These are phyloP conservation scores for Drosophila sordidapex DNA, from an alignment of 2,888 invertebrate genomes.

Conservation along the genomic window DNA sequence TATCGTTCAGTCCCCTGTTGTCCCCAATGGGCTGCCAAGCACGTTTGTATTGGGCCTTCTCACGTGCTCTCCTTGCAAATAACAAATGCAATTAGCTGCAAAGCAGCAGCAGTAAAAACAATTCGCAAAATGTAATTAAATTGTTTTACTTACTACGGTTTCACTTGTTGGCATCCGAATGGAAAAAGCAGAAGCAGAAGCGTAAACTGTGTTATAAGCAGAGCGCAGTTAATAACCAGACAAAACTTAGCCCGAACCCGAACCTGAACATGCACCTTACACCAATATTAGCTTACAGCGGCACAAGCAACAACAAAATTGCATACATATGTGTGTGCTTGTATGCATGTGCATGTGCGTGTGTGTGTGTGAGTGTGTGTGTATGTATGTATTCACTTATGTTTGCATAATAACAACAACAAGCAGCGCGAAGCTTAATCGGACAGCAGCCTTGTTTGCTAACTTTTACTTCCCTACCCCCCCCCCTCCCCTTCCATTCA, in stretches of 20 bases:
- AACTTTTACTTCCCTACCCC: too few species aligned
- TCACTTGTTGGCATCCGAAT: slow-evolving; percentile 57
- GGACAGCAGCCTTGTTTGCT: slow-evolving; percentile 15
- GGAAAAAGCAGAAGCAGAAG: slow-evolving; percentile 38
- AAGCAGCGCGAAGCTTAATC: slow-evolving; percentile 45
- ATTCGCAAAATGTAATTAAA: slow-evolving; percentile 70
- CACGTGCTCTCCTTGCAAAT: slow-evolving; percentile 30
- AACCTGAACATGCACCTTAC: slow-evolving; percentile 30
- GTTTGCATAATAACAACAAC: slow-evolving; percentile 23
- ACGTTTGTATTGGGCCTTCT: background rate
- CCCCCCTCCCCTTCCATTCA: background rate
- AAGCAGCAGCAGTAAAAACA: slow-evolving; percentile 17
- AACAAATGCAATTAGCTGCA: slow-evolving; percentile 65
- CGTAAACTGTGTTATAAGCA: slow-evolving; percentile 55
- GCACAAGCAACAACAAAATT: background rate
- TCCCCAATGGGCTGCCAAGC: background rate
- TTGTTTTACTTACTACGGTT: slow-evolving; percentile 79
- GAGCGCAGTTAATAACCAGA: slow-evolving; percentile 49
- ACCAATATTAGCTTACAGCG: slow-evolving; percentile 51
- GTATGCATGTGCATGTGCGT: background rate
- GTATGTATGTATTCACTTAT: background rate
- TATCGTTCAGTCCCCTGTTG: background rate
- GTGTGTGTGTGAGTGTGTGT: background rate
- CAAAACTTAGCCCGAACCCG: slow-evolving; percentile 29
- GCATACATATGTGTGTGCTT: background rate